Conservation (phyloP, 2,797 vertebrate species). For the Argentina silus region DNA sequence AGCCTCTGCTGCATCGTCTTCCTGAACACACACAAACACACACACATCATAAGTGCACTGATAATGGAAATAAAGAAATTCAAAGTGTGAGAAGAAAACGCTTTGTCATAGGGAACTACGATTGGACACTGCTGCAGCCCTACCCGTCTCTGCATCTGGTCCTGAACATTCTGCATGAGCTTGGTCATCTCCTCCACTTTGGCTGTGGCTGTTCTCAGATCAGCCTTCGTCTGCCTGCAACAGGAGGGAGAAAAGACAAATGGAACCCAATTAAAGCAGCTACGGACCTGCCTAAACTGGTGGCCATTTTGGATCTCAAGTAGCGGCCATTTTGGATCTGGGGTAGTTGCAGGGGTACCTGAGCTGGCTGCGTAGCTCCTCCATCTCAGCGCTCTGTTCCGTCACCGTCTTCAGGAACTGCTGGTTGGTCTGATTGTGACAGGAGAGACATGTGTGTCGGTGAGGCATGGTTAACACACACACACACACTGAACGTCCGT, state of each 20-base stretch:
- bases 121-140: conserved; percentile 20
- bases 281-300: background rate
- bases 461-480: conserved; percentile 57
- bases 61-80: background rate
- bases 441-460: conserved; percentile 65
- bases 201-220: conserved; percentile 80
- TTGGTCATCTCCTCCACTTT: conserved; percentile 88
- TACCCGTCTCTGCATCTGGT: conserved; percentile 86
- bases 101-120: background rate
- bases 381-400: conserved; percentile 85
- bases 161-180: conserved; percentile 80
- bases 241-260: background rate
- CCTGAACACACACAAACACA: conserved; percentile 68
- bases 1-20: conserved; percentile 81
- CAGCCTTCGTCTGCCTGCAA: conserved; percentile 84
- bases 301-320: background rate
- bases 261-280: background rate
- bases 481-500: conserved; percentile 36
- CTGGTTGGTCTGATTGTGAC: conserved; percentile 86
- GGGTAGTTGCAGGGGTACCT: conserved; percentile 76
- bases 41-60: background rate
- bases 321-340: conserved; percentile 21
- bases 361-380: conserved; percentile 83
- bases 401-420: conserved; percentile 86
- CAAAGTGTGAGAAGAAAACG: background rate